Conservation (phyloP, 2,888 invertebrate species). For the Drosophila subquinaria region DNA sequence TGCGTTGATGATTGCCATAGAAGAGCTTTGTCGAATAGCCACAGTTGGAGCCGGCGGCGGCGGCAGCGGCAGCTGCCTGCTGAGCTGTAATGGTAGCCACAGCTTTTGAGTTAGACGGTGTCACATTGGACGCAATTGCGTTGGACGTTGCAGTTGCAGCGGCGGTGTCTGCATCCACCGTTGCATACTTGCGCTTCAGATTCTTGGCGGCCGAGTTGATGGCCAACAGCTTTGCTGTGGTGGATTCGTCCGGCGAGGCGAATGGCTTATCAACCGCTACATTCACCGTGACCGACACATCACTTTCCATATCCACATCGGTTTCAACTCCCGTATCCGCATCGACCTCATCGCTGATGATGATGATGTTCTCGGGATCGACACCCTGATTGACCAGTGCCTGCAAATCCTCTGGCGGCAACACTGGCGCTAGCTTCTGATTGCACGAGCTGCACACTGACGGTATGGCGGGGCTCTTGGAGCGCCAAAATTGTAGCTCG, state of each 20-base stretch:
- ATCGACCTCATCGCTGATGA: constrained; percentile 82
- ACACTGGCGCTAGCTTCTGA: constrained; percentile 86
- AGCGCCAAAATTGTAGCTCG: constrained; percentile 95
- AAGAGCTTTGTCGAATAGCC: constrained; percentile 77
- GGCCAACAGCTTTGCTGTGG: constrained; percentile 84
- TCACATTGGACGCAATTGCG: constrained; percentile 65
- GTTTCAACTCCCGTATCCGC: constrained; percentile 53
- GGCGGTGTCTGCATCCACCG: constrained; percentile 30
- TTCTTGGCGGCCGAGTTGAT: constrained; percentile 81
- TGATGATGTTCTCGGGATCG: constrained; percentile 86
- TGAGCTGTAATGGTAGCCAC: constrained; percentile 8
- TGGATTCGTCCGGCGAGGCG: constrained; percentile 83
- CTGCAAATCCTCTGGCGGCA: constrained; percentile 88
- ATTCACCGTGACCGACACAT: constrained; percentile 43
- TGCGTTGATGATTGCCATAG: constrained; percentile 78
- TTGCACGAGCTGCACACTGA: constrained; percentile 91
- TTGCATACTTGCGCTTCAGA: constrained; percentile 80
- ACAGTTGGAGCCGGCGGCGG: constrained; percentile 15
- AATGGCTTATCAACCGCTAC: constrained; percentile 64
- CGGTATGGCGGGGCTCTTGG: constrained; percentile 92
- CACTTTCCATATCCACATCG: constrained; percentile 39
- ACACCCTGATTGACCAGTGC: constrained; percentile 88
- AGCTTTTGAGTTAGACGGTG: constrained; percentile 48
- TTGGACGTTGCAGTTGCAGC: constrained; percentile 57
- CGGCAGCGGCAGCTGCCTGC: background rate